Percentiles rank a stretch among this genome's conserved stretches.
Evolutionary conservation across 1,140 invertebrate species (phyloP).

Genomic region (Leptinotarsa texana): DNA sequence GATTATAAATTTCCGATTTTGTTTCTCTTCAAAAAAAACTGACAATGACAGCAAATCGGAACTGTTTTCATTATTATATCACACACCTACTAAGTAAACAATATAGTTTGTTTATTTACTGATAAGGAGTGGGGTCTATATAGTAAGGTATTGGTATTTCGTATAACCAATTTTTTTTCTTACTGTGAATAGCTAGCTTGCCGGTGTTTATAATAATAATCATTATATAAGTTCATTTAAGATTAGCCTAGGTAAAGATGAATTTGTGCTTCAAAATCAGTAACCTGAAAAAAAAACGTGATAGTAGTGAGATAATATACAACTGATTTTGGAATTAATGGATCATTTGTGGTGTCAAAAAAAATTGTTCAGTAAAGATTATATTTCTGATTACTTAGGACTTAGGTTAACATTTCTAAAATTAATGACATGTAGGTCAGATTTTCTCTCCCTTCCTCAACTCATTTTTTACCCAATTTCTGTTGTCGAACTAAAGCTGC

Average conservation of each 20-base stretch:
- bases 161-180: conserved; percentile 17
- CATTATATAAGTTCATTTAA: conserved; percentile 24
- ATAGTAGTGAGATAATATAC: neutral
- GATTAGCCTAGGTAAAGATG: conserved; percentile 25
- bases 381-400: too few species aligned
- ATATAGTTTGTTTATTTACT: conserved; percentile 12
- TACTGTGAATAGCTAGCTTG: conserved; percentile 28
- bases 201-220: conserved; percentile 18
- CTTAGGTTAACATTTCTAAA: too few species aligned
- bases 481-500: too few species aligned
- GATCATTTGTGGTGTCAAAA: too few species aligned
- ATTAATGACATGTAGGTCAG: too few species aligned
- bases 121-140: conserved; percentile 16
- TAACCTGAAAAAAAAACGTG: conserved; percentile 26
- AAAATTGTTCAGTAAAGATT: too few species aligned
- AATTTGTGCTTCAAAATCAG: conserved; percentile 24
- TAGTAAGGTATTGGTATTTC: neutral
- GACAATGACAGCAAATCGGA: neutral
- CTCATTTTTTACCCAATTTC: too few species aligned
- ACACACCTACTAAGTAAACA: conserved; percentile 27
- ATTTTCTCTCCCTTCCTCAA: too few species aligned
- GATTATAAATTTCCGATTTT: too few species aligned
- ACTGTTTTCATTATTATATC: conserved; percentile 23
- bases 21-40: neutral
- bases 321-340: too few species aligned